Evolutionary conservation across 2,113 vertebrate genomes (phyloP).

Genomic region (Emydocephalus ijimae): DNA sequence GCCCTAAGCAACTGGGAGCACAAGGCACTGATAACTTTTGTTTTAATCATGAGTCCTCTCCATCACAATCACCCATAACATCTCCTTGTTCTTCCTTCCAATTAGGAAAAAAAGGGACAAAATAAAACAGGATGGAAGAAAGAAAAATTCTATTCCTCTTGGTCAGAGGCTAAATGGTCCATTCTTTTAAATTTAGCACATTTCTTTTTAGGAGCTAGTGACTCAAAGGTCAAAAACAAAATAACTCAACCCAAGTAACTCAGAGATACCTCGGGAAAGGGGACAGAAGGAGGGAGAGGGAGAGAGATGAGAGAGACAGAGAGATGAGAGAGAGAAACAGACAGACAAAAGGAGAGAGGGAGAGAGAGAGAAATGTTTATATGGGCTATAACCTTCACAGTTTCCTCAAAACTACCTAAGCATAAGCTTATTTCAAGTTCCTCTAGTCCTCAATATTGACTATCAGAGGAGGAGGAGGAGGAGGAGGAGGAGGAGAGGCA

Average conservation of each 20-base stretch:
- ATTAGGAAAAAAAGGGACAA: background rate
- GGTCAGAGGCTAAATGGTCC: background rate
- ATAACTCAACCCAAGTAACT: background rate
- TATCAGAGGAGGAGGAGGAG: background rate
- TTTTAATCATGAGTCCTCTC: background rate
- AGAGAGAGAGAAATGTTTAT: background rate
- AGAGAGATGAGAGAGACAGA: too few relatives aligned
- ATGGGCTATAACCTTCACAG: background rate
- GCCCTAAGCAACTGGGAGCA: background rate
- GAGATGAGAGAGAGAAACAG: too few relatives aligned
- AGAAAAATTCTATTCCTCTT: background rate
- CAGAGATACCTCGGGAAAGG: background rate
- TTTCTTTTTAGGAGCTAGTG: background rate
- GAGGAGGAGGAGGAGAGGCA: background rate
- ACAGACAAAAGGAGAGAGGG: too few relatives aligned
- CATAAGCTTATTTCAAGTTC: background rate
- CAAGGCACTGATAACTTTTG: background rate
- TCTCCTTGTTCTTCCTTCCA: background rate
- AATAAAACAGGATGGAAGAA: background rate
- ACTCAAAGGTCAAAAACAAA: background rate
- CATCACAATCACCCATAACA: background rate
- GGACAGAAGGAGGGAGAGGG: background rate
- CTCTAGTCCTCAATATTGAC: background rate
- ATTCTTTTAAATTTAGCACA: background rate
- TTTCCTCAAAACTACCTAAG: background rate